phyloP scores from a whole-genome alignment of 2,888 invertebrate genomes.

The Polydrusus pterygomalis region DNA sequence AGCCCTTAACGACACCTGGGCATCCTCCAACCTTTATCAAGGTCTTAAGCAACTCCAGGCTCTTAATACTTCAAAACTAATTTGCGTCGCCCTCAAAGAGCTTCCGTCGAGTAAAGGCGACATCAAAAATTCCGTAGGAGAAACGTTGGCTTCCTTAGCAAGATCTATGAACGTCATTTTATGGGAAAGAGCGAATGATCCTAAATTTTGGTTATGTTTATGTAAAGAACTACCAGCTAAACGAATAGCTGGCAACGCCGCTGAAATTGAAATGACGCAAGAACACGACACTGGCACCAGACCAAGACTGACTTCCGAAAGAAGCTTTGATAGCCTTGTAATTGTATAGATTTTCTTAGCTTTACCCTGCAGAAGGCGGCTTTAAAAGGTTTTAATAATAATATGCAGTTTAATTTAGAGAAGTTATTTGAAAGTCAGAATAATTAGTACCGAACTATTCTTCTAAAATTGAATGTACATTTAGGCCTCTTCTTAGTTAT shows the following conservation, averaged over 20 bases:
- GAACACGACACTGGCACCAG: conserved; percentile 8
- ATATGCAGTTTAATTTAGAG: too few relatives aligned
- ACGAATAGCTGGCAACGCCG: conserved; percentile 54
- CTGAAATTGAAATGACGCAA: conserved; percentile 23
- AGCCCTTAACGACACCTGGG: conserved; percentile 72
- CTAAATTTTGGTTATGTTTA: conserved; percentile 79
- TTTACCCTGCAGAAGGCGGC: not conserved
- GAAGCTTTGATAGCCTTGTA: conserved; percentile 51
- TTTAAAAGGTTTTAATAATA: too few relatives aligned
- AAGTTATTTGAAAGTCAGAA: too few relatives aligned
- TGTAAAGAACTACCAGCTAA: conserved; percentile 78
- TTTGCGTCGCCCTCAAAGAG: conserved; percentile 71
- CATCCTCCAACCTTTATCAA: conserved; percentile 68
- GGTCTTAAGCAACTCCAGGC: conserved; percentile 72
- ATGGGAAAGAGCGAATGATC: conserved; percentile 70
- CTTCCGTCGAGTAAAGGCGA: conserved; percentile 68
- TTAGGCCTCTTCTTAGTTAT: too few relatives aligned
- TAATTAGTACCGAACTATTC: too few relatives aligned
- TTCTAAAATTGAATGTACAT: too few relatives aligned
- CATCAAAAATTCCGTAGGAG: conserved; percentile 72
- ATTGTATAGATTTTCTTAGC: conserved; percentile 32
- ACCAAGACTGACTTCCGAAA: conserved; percentile 51
- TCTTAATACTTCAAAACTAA: conserved; percentile 65
- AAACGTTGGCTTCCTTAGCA: conserved; percentile 73
- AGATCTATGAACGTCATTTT: conserved; percentile 73